A percentile compares a stretch with the other conserved stretches of the same genome.
phyloP scores from a whole-genome alignment of 2,888 invertebrate genomes.

The Rosalia funebris region DNA sequence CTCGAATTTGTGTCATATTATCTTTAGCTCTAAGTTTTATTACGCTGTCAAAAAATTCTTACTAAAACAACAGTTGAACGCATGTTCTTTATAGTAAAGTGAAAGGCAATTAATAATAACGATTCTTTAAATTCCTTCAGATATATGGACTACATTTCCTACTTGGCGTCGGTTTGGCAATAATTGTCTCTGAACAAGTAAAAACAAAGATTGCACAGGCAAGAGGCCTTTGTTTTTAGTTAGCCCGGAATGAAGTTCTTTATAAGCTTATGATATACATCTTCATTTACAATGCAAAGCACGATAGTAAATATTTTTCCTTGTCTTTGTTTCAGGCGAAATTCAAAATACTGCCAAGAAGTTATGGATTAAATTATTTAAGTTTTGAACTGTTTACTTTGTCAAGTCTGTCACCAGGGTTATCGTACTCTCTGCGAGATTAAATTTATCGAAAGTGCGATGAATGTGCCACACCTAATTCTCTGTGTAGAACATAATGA shows the following conservation, averaged over 20 bases:
- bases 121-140: no score
- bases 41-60: no score
- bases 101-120: no score
- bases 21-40: no score
- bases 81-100: no score
- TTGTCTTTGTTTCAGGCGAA: not conserved
- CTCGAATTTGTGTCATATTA: no score
- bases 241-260: not conserved
- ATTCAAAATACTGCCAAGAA: slow-evolving; percentile 2
- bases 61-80: no score
- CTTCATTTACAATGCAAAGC: slow-evolving; percentile 2
- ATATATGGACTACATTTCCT: not conserved
- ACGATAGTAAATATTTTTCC: not conserved
- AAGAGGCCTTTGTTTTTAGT: not conserved
- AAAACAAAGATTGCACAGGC: not conserved
- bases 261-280: not conserved
- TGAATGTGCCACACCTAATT: no score
- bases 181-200: not conserved
- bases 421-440: no score
- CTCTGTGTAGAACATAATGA: no score
- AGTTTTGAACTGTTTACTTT: not conserved
- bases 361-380: not conserved
- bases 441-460: no score
- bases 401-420: no score
- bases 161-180: not conserved